Evolutionary conservation across 1,140 invertebrate species (phyloP), one percentile per base, ranked within the genome.

Genomic region (Oncopodura yosiiana): DNA sequence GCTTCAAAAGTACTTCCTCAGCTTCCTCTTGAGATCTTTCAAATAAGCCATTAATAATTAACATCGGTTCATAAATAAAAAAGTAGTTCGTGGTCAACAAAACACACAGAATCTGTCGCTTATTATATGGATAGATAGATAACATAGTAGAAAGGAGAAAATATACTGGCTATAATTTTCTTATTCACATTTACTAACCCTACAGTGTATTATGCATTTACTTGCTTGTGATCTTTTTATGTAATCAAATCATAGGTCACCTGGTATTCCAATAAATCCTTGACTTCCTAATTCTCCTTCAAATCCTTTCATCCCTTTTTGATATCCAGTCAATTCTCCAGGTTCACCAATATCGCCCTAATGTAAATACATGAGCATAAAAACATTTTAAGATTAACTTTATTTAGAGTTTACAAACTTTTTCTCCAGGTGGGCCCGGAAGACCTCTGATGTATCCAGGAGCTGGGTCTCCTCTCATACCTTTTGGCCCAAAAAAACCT

Each of bases 221-320:
- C n/a, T 4, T 12, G 26, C 45, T 18, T 11, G 3, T 3, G 11
- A 27, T 9, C 43, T 23, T 24, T 14, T 61, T 1, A 55, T 41
- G 45, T 66, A 67, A 49, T 56, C 49, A 9, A 55, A 51, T 36
- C 58, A 36, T 12, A 5, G 9, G 6, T 39, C 37, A 23, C 52
- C 51, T 32, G 6, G 3, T 4, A 32, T 45, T 27, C 51, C 51
- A 6, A 19, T 36, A 8, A 24, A 1, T 42, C 57, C 58, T n/a
- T 19, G 39, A 19, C 12, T 23, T 24, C 58, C 58, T 9, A 34
- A 34, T n/a, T 34, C 30, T n/a, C 30, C 30, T 9, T 34, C 30
- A 9, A 8, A n/a, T 34, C 30, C 30, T n/a, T 34, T 34, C 30
- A 9, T 34, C 14, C 30, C 30, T 34, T 34, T n/a, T n/a, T n/a